Evolutionary conservation across 2,888 invertebrate species (phyloP), one percentile per base, ranked within the genome.

Genomic region (Lordiphosa andalusiaca): DNA sequence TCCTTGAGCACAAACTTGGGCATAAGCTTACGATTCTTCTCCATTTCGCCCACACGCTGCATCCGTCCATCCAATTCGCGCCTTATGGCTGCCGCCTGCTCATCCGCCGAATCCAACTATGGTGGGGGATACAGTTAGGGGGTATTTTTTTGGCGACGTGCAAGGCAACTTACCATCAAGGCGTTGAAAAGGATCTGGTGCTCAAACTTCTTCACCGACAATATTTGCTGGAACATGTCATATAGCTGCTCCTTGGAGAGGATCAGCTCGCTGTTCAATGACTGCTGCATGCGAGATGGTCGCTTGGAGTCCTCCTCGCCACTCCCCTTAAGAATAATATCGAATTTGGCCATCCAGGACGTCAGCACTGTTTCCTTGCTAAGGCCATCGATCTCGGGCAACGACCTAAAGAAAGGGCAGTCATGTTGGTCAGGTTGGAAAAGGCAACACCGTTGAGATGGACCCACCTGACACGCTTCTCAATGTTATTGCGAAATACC

Each of bases 1-100:
- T 99, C 99, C 93, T 99, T 99, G 82, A 99, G 93, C 70, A 99
- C 98, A 92, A 99, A 99, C 92, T 97, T 98, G 78, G 99, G 99
- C 97, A 98, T 97, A 87, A 98, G 91, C 91, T 98, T 97, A 83
- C 97, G 95, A 90, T 98, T 98, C 93, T 95, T 96, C 90, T 98
- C 97, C 96, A 99, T 98, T 91, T 98, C 98, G 73, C 96, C 95
- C 64, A 98, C 96, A 90, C 95, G 95, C 89, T 98, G 98, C 93
- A 99, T 95, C 90, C 99, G 93, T 70, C 99, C 98, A 90, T 99
- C 99, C 74, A 99, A 92, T 91, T 99, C 99, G 90, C 99, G 93
- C 90, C 99, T 92, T 82, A 99, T 99, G 53, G 99, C 98, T 42
- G 99, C 99, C 67, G 99, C 99, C 92, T 99, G 99, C 90, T 99